Evolutionary conservation across 2,797 vertebrate genomes (phyloP), one percentile per base, ranked within the genome.

Genomic region (Adelosebastes latens): DNA sequence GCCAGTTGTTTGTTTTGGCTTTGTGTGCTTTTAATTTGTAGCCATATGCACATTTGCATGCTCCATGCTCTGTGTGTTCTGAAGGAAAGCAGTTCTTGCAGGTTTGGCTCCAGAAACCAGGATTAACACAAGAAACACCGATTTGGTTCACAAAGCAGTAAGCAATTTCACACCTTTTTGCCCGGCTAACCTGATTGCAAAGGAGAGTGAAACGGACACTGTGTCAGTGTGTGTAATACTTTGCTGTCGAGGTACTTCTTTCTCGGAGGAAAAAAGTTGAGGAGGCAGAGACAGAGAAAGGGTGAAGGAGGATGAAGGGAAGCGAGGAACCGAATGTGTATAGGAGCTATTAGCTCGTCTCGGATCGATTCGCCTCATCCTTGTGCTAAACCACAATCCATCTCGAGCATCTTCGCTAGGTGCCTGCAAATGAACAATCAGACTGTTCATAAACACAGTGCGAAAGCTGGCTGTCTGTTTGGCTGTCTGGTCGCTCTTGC

Each of bases 101-200:
- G 31, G 74, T 87, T 85, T 82, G 72, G 79, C 81, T 87, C 65
- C 72, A 73, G 73, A 82, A 92, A 79, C 65, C 81, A 72, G 82
- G 81, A 88, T 89, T 88, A 87, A 83, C 83, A 72, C 62, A 77
- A 85, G 71, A 85, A 87, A 87, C 82, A 86, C 53, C 56, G 67
- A 78, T 90, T 86, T 83, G 81, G 77, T 85, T 87, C 72, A 87
- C 79, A 91, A 88, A 88, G 80, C 87, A 79, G 69, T 73, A 68
- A 89, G 89, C 89, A 85, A 88, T 92, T 93, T 93, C 89, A 92
- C 91, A 94, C 89, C 86, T 88, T 91, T 90, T 84, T 76, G 72
- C 71, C 64, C 22, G 12, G 76, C 59, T 86, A 90, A 89, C 83
- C 78, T 87, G 83, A 86, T 87, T 87, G 81, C 72, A 83, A 80